These are phyloP conservation scores for Tetramorium parvispinum DNA, from an alignment of 1,140 invertebrate genomes.

Conservation along the genomic window DNA sequence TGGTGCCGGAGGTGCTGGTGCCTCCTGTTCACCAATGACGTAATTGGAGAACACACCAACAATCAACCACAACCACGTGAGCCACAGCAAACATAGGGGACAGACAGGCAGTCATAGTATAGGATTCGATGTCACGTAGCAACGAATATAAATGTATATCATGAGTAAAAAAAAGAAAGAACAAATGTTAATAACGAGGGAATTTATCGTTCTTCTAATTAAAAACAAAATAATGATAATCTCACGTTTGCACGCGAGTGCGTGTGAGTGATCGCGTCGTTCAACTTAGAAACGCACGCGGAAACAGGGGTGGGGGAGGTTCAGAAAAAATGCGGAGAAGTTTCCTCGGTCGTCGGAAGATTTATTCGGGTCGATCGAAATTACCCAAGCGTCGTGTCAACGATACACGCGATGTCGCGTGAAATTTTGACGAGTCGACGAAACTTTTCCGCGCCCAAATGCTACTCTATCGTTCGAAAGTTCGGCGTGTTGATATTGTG, in stretches of 20 bases:
- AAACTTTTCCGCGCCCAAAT: constrained; percentile 40
- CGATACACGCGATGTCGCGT: constrained; percentile 11
- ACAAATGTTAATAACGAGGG: constrained; percentile 75
- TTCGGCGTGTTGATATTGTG: neutral
- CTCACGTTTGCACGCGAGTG: no score
- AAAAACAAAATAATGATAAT: constrained; percentile 4
- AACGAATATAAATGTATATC: constrained; percentile 79
- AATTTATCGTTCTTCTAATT: neutral
- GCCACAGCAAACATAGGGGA: constrained; percentile 86
- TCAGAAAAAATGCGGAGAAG: neutral
- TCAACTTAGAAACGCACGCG: neutral
- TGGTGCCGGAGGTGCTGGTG: constrained; percentile 85
- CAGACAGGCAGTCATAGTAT: constrained; percentile 86
- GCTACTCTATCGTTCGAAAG: neutral
- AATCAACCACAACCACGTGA: constrained; percentile 86
- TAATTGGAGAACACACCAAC: constrained; percentile 86
- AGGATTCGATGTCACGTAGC: constrained; percentile 82
- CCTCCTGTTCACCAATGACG: constrained; percentile 86
- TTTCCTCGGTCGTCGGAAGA: constrained; percentile 2
- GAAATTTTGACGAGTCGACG: constrained; percentile 54
- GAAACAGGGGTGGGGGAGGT: neutral
- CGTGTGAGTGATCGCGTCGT: no score
- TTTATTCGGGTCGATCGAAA: constrained; percentile 32
- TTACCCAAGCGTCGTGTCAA: neutral
- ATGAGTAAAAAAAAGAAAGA: constrained; percentile 67